Conservation (phyloP, 2,797 vertebrate genomes). For the Melanotaenia parkinsoni region DNA sequence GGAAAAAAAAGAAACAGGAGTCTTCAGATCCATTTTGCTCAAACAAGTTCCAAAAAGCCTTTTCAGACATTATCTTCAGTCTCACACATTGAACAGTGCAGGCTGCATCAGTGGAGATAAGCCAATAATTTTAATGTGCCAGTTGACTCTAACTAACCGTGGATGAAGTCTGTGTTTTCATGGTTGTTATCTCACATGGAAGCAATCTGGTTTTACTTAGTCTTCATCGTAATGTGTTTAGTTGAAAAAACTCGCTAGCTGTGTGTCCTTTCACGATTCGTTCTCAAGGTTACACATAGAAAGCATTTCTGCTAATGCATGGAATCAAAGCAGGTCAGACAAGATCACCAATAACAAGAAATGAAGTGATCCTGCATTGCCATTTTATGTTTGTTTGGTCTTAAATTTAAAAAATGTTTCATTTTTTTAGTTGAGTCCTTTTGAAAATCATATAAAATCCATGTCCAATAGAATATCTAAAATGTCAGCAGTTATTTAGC, state of each 20-base stretch:
- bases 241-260: constrained; percentile 11
- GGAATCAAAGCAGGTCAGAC: constrained; percentile 20
- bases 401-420: not conserved
- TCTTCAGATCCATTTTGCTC: constrained; percentile 46
- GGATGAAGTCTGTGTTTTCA: constrained; percentile 47
- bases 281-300: constrained; percentile 43
- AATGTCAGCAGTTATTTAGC: not conserved
- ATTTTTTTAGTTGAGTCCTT: not conserved
- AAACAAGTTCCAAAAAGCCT: constrained; percentile 44
- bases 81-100: constrained; percentile 28
- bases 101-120: constrained; percentile 53
- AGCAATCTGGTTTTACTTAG: constrained; percentile 37
- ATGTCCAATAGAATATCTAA: not conserved
- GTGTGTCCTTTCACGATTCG: constrained; percentile 5
- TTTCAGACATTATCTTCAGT: constrained; percentile 39
- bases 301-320: constrained; percentile 40
- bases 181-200: constrained; percentile 38
- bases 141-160: constrained; percentile 42
- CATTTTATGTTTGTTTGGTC: not conserved
- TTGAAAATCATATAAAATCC: not conserved
- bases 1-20: constrained; percentile 24
- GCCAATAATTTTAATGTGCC: constrained; percentile 46
- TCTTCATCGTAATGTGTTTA: constrained; percentile 49
- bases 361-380: not conserved
- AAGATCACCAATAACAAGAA: constrained; percentile 4